Conservation (phyloP, 92 coral and sea anemone genomes). For the Nematostella vectensis region DNA sequence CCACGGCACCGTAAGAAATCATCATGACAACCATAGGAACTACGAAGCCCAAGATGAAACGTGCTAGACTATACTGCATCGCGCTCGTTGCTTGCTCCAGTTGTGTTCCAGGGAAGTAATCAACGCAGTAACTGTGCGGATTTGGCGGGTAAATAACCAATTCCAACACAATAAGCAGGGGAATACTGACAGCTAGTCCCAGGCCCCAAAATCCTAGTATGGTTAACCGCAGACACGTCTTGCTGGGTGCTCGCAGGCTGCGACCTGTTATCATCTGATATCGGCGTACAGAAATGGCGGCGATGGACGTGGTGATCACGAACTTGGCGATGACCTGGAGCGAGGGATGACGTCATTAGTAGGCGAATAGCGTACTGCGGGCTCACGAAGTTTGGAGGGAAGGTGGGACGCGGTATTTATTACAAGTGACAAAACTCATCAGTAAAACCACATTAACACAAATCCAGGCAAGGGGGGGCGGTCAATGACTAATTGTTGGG, state of each 20-base stretch:
- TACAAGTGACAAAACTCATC: no score
- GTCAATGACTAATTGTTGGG: no score
- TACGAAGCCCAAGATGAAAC: slow-evolving; percentile 35
- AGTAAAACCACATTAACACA: no score
- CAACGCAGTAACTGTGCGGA: slow-evolving; percentile 5
- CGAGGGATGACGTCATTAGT: background rate
- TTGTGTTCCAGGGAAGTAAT: background rate
- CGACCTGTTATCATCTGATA: slow-evolving; percentile 16
- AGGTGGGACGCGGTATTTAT: no score
- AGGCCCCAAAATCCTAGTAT: slow-evolving; percentile 33
- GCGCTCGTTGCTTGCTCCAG: background rate
- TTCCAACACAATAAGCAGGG: slow-evolving; percentile 17
- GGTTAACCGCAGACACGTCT: slow-evolving; percentile 7
- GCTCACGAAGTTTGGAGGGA: no score
- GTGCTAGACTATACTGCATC: slow-evolving; percentile 16
- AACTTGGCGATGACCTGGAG: slow-evolving; percentile 43
- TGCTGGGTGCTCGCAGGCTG: slow-evolving; percentile 14
- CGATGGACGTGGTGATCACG: slow-evolving; percentile 59
- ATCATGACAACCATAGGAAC: slow-evolving; percentile 51
- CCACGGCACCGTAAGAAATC: slow-evolving; percentile 54
- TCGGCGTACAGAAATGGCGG: slow-evolving; percentile 43
- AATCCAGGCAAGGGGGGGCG: no score
- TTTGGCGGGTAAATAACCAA: background rate
- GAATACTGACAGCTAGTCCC: slow-evolving; percentile 30
- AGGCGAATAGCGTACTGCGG: no score